Conservation (phyloP, 2,113 vertebrate genomes). For the Ciconia maguari region DNA sequence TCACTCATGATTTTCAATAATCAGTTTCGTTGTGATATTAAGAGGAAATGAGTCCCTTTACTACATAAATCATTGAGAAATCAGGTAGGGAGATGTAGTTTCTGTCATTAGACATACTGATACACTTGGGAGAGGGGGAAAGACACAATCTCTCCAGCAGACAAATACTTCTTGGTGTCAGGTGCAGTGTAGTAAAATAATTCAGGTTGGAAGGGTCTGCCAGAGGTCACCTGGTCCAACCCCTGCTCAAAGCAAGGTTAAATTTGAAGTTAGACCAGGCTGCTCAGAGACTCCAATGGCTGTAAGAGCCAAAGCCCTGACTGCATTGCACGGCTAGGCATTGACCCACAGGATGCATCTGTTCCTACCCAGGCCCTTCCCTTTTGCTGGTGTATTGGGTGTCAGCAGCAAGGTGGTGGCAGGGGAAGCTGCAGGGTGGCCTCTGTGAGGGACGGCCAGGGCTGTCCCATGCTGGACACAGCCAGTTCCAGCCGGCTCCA, state of each 20-base stretch:
- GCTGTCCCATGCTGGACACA: fast-evolving
- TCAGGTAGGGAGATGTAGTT: not conserved
- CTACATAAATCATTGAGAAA: not conserved
- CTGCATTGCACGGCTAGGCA: fast-evolving
- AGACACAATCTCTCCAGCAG: not conserved
- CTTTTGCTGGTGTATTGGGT: not conserved
- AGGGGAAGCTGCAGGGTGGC: not conserved
- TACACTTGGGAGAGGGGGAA: not conserved
- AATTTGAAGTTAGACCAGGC: not conserved
- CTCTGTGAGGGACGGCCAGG: not conserved
- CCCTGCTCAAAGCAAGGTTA: not conserved
- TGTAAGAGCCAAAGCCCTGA: not conserved
- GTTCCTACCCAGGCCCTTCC: not conserved
- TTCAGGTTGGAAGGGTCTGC: not conserved
- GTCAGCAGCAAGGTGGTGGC: too few relatives aligned
- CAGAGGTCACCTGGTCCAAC: not conserved
- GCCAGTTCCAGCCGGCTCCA: not conserved
- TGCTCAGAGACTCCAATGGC: not conserved
- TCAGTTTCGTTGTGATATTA: not conserved
- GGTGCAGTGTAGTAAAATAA: not conserved
- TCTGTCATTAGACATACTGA: not conserved
- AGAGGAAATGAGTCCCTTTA: not conserved
- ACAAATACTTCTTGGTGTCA: not conserved
- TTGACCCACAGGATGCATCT: not conserved
- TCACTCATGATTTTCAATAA: not conserved